These are phyloP conservation scores for Craseonycteris thonglongyai DNA, from an alignment of 2,113 vertebrate species.

Conservation along the genomic window DNA sequence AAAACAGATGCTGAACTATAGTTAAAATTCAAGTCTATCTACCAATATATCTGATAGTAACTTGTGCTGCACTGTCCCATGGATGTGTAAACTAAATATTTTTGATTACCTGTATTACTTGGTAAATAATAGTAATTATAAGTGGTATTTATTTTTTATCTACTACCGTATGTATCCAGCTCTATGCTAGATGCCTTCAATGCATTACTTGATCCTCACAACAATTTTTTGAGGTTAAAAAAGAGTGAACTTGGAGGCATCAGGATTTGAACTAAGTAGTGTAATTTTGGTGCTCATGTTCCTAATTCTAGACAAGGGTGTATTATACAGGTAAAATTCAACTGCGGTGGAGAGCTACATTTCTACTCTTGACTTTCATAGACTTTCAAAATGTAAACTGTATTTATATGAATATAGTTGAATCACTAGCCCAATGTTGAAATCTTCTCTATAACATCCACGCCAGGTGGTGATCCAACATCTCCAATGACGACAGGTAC, in stretches of 20 bases:
- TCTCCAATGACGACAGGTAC: neutral
- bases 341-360: neutral
- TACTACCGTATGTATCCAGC: neutral
- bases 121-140: neutral
- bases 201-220: neutral
- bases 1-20: neutral
- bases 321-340: neutral
- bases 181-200: neutral
- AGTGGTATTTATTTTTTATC: neutral
- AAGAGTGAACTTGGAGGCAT: neutral
- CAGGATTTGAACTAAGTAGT: neutral
- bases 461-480: neutral
- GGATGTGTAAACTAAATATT: neutral
- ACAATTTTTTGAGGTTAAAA: neutral
- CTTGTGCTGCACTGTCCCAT: neutral
- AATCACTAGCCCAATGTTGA: neutral
- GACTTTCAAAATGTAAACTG: neutral
- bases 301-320: neutral
- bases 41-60: neutral
- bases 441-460: neutral
- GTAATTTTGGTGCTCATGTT: neutral
- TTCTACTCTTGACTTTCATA: neutral
- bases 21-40: neutral
- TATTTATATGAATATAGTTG: neutral
- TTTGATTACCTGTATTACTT: slow-evolving; percentile 1